Evolutionary conservation across 53 echinoderm and acorn worm genomes (phyloP).

Genomic region (Mesocentrotus franciscanus): DNA sequence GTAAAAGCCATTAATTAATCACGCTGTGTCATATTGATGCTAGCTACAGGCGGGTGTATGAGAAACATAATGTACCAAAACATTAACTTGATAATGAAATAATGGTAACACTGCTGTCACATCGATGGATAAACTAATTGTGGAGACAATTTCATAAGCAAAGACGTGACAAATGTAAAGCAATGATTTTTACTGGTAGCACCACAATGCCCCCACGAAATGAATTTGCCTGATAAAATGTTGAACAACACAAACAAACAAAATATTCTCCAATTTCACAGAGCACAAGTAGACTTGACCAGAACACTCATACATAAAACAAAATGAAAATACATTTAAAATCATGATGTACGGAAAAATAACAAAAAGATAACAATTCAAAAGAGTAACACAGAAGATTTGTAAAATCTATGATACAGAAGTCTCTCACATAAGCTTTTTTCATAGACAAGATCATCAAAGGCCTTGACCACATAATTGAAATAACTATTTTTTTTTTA

Average conservation of each 20-base stretch:
- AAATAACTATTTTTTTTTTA: no score
- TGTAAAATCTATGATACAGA: no score
- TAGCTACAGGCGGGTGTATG: background rate
- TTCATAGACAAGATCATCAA: no score
- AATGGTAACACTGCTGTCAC: background rate
- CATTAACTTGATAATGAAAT: background rate
- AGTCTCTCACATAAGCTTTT: no score
- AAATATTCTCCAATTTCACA: background rate
- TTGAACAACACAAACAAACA: background rate
- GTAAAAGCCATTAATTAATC: background rate
- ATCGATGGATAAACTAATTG: background rate
- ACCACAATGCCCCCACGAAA: background rate
- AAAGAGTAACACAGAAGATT: background rate
- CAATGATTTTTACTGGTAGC: background rate
- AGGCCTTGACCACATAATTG: no score
- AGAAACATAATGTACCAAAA: background rate
- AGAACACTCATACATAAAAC: background rate
- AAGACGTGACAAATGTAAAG: background rate
- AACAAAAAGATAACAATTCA: background rate
- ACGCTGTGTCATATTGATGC: background rate
- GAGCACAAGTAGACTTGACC: background rate
- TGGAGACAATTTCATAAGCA: background rate
- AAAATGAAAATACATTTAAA: background rate
- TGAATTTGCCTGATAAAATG: background rate
- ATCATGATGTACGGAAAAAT: no score